Evolutionary conservation across 2,113 vertebrate genomes (phyloP).

Genomic region (Alethe castanea): DNA sequence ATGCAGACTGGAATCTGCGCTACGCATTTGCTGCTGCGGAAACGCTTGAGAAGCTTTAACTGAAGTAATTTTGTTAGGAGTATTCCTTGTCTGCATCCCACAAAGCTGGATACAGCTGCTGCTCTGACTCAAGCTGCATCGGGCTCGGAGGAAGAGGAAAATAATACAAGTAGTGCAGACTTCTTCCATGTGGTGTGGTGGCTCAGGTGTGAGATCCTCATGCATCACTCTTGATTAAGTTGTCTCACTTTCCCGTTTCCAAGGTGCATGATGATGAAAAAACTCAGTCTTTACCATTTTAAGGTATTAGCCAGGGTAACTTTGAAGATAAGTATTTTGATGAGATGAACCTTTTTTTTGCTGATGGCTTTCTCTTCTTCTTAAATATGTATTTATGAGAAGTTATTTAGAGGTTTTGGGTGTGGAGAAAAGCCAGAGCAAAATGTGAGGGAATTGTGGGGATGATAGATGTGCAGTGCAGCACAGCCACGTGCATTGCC

Average conservation of each 20-base stretch:
- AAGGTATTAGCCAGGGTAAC: not conserved
- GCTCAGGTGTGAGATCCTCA: not conserved
- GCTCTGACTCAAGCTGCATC: not conserved
- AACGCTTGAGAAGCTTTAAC: not conserved
- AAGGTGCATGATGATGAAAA: not conserved
- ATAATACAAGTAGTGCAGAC: not conserved
- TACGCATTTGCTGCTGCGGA: rapidly evolving
- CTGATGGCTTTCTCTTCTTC: not conserved
- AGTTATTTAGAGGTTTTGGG: not conserved
- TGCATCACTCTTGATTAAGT: not conserved
- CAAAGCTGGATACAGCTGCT: not conserved
- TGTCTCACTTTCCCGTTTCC: not conserved
- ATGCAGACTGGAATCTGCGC: not conserved
- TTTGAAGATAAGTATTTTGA: not conserved
- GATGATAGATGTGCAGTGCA: not conserved
- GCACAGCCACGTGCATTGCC: not conserved
- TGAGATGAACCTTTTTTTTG: not conserved
- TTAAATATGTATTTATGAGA: not conserved
- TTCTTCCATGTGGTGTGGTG: not conserved
- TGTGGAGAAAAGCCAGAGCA: not conserved
- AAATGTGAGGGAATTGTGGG: not conserved
- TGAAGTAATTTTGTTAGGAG: not conserved
- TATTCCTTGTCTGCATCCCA: not conserved
- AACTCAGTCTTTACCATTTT: not conserved
- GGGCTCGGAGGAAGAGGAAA: not conserved